Evolutionary conservation across 1,140 invertebrate species (phyloP).

Genomic region (Drosophila malerkotliana): DNA sequence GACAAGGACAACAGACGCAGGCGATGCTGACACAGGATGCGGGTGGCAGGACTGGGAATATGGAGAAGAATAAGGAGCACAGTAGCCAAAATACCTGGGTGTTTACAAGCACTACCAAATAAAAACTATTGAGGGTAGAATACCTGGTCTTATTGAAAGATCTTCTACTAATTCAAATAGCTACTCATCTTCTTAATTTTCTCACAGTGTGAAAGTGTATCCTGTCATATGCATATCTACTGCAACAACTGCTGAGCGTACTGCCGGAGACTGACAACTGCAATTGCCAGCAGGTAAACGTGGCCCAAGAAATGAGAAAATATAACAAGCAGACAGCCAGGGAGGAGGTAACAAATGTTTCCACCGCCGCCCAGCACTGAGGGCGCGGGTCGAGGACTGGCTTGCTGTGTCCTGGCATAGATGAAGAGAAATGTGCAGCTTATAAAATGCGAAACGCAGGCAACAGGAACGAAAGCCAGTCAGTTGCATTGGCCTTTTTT

Average conservation of each 20-base stretch:
- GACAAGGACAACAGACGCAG: constrained; percentile 41
- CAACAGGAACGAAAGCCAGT: constrained; percentile 5
- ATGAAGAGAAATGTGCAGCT: constrained; percentile 81
- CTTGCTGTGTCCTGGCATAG: constrained; percentile 4
- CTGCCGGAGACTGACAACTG: constrained; percentile 40
- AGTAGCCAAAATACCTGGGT: background rate
- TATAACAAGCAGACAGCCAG: constrained; percentile 69
- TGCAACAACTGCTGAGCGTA: constrained; percentile 5
- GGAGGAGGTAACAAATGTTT: constrained; percentile 66
- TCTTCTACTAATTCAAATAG: too few species aligned
- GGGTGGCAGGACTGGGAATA: constrained; percentile 21
- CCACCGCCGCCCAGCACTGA: constrained; percentile 1
- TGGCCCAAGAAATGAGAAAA: constrained; percentile 77
- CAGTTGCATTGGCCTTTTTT: constrained; percentile 23
- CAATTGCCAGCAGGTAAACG: constrained; percentile 74
- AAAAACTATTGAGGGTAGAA: background rate
- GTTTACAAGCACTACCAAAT: background rate
- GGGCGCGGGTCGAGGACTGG: background rate
- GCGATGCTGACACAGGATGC: constrained; percentile 36
- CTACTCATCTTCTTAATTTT: background rate
- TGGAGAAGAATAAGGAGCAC: constrained; percentile 3
- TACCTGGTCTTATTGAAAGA: too few species aligned
- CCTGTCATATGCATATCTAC: constrained; percentile 47
- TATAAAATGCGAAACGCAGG: constrained; percentile 73
- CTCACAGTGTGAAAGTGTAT: constrained; percentile 11